Conservation (phyloP, 2,888 invertebrate genomes). For the Erebia aethiops region DNA sequence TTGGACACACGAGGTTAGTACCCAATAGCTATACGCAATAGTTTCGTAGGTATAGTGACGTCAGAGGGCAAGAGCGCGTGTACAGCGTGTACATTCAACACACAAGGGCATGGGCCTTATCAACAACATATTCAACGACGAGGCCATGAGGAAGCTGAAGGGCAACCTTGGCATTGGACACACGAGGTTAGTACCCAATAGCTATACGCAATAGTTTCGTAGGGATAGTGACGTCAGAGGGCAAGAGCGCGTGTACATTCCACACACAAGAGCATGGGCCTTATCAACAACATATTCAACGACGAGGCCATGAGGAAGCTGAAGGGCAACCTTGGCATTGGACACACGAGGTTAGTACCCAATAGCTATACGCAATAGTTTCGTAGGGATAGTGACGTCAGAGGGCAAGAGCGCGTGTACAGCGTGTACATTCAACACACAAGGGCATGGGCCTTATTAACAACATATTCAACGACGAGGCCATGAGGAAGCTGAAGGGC, state of each 20-base stretch:
- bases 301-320: too few species aligned
- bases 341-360: too few species aligned
- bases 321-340: too few species aligned
- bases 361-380: too few species aligned
- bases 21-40: too few species aligned
- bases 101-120: constrained; percentile 99
- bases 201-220: not conserved
- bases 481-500: constrained; percentile 92
- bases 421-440: constrained; percentile 92
- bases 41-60: constrained; percentile 98
- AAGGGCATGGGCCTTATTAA: constrained; percentile 98
- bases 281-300: too few species aligned
- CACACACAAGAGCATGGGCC: too few species aligned
- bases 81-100: constrained; percentile 90
- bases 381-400: constrained; percentile 98
- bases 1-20: constrained; percentile 99
- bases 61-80: constrained; percentile 92
- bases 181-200: constrained; percentile 83
- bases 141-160: constrained; percentile 91
- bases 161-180: constrained; percentile 98
- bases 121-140: constrained; percentile 95
- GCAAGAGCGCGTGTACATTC: too few species aligned
- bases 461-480: constrained; percentile 95
- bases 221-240: too few species aligned
- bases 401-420: constrained; percentile 91